Evolutionary conservation across 2,113 vertebrate genomes (phyloP), one percentile per base, ranked within the genome.

Genomic region (Tonatia bakeri): DNA sequence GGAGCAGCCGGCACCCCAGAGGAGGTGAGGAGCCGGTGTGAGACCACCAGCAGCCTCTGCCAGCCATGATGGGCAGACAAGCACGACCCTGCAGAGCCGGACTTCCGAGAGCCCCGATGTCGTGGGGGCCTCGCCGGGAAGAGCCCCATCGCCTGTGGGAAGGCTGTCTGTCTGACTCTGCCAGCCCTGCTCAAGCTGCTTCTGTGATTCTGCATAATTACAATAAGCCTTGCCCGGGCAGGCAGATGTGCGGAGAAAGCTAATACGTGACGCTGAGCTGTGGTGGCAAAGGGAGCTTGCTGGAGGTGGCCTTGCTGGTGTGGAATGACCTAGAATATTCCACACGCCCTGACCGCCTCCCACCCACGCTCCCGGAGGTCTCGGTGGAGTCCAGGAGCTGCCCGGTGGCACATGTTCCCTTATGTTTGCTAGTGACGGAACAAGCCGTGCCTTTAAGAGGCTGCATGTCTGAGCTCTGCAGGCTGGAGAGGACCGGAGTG

Each of bases 201-300:
- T 94, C 97, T 97, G 91, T 54, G 93, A 54, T 86, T 94, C 33
- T 89, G 69, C 33, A 17, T 70, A 96, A 97, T 95, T 88, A 94
- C 85, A 76, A 89, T 19, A 22, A 97, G 82, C 92, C 87, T 81
- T 95, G 82, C 90, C 65, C 79, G 33, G 56, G 96, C 96, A 65
- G 88, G 47, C 11, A 5, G 10, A 0, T 95, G 96, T 97, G 98
- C 98, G 93, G 85, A 92, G 97, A 97, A 97, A 98, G 91, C 90
- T 94, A 94, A 98, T 94, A 33, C 1, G 1, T 59, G 61, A 81
- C 47, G 83, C 91, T 79, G 76, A 81, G 93, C 83, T 79, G 92
- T 92, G 69, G 76, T 90, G 91, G 83, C 76, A 43, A 64, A 36
- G 19, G 52, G 28, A n/a, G 33, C 31, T 75, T 7, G 1, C 31